Percentiles rank a stretch among this genome's conserved stretches.
Evolutionary conservation across 2,888 invertebrate species (phyloP).

Genomic region (Ophraella communa): DNA sequence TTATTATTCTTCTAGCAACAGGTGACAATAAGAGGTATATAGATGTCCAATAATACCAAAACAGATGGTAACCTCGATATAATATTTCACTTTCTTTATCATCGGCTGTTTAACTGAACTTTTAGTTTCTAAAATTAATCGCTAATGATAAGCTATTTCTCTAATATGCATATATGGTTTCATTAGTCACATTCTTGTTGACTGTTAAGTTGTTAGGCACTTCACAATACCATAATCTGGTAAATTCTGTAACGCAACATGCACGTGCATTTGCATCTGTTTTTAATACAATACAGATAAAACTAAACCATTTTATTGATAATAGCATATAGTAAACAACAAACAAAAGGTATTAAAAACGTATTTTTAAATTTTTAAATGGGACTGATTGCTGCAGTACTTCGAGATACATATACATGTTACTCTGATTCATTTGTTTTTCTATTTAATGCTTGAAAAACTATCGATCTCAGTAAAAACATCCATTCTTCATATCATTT

Average conservation of each 20-base stretch:
- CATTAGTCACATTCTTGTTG: not conserved
- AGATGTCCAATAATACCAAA: not conserved
- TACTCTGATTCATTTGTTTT: too few relatives aligned
- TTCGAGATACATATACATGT: too few relatives aligned
- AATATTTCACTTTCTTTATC: not conserved
- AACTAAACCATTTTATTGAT: not conserved
- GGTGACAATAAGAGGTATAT: not conserved
- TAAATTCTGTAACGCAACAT: not conserved
- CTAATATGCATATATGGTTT: not conserved
- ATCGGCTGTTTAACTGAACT: not conserved
- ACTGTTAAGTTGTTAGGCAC: not conserved
- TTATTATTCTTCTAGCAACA: not conserved
- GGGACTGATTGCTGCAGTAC: too few relatives aligned
- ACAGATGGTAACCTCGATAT: conserved; percentile 8
- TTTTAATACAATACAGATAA: not conserved
- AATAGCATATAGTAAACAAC: not conserved
- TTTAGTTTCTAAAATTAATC: not conserved
- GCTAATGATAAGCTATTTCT: not conserved
- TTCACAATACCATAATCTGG: not conserved
- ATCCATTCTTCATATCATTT: too few relatives aligned
- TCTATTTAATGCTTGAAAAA: too few relatives aligned
- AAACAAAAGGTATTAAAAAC: too few relatives aligned
- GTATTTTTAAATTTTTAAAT: too few relatives aligned
- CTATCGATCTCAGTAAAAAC: too few relatives aligned
- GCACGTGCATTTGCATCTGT: not conserved